Percentiles rank a stretch among this genome's conserved stretches.
Conservation (phyloP, 2,113 vertebrate species). For the Rana temporaria region DNA sequence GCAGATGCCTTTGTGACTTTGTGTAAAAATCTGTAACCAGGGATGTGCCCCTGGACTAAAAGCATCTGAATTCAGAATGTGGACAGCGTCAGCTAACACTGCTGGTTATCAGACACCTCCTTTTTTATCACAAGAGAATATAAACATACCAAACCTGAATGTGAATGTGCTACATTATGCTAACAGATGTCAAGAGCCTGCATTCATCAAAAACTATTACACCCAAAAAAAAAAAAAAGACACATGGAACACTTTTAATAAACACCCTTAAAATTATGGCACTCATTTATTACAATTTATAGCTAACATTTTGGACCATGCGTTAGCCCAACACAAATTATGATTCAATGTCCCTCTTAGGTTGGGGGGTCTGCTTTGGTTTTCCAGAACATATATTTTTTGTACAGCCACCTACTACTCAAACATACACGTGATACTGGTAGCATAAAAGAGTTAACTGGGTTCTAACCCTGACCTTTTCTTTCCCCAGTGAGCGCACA, state of each 20-base stretch:
- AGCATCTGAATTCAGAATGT: neutral
- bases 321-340: too few relatives aligned
- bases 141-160: neutral
- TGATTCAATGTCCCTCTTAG: neutral
- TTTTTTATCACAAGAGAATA: neutral
- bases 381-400: neutral
- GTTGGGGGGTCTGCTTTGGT: neutral
- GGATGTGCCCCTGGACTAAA: too few relatives aligned
- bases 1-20: too few relatives aligned
- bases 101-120: neutral
- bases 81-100: constrained; percentile 1
- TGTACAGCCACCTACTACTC: neutral
- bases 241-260: too few relatives aligned
- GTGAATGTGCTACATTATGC: neutral
- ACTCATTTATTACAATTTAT: too few relatives aligned
- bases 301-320: too few relatives aligned
- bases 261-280: too few relatives aligned
- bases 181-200: neutral
- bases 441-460: constrained; percentile 36
- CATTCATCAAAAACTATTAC: too few relatives aligned
- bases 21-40: too few relatives aligned
- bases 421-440: constrained; percentile 14
- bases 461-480: constrained; percentile 51
- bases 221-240: too few relatives aligned
- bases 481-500: constrained; percentile 54